phyloP scores from a whole-genome alignment of 2,113 vertebrate genomes.

The Calyptomena viridis region DNA sequence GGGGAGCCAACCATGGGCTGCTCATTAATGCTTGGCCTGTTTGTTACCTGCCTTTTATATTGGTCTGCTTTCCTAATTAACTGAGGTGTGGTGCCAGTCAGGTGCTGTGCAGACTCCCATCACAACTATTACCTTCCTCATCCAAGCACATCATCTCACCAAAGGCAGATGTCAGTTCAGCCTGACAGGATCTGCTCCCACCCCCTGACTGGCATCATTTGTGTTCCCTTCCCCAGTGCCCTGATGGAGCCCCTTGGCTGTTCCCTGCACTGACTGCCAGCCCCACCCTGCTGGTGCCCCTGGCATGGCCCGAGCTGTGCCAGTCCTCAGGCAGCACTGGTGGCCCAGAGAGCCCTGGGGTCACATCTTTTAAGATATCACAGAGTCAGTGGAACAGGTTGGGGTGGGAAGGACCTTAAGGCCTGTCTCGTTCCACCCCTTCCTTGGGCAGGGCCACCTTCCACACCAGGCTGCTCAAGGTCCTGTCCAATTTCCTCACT shows the following conservation, averaged over 20 bases:
- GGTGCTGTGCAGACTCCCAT: not conserved
- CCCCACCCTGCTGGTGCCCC: not conserved
- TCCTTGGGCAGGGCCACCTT: not conserved
- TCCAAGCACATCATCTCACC: not conserved
- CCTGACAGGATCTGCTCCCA: not conserved
- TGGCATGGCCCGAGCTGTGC: accelerated
- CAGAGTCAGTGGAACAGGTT: not conserved
- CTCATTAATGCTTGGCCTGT: not conserved
- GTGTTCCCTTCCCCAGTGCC: not conserved
- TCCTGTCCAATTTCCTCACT: not conserved
- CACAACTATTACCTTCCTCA: not conserved
- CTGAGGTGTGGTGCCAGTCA: not conserved
- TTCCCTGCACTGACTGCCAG: not conserved
- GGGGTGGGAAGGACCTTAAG: not conserved
- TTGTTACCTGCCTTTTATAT: not conserved
- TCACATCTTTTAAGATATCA: not conserved
- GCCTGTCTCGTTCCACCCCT: not conserved
- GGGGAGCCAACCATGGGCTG: accelerated
- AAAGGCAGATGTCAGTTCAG: not conserved
- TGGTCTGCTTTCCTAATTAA: not conserved
- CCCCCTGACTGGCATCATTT: not conserved
- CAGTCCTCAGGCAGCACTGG: accelerated
- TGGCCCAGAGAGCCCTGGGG: accelerated
- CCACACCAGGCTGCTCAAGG: not conserved
- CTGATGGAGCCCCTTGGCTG: too few relatives aligned